phyloP scores from a whole-genome alignment of 92 coral and sea anemone species.

The Nematostella vectensis region DNA sequence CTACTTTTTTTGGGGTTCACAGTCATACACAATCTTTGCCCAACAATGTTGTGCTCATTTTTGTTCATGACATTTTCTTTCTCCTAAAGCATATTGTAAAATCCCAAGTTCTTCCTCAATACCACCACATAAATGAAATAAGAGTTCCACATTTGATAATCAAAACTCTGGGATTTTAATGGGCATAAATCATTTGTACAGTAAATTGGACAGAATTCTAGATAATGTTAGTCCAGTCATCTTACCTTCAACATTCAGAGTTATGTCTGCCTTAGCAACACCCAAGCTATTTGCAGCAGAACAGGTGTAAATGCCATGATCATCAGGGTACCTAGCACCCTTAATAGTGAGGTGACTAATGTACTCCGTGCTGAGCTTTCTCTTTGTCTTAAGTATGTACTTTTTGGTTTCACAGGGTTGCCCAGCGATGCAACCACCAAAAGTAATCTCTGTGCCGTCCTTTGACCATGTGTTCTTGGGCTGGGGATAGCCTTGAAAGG shows the following conservation, averaged over 20 bases:
- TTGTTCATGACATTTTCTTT: too few relatives aligned
- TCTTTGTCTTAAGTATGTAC: neutral
- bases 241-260: slow-evolving; percentile 20
- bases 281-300: slow-evolving; percentile 11
- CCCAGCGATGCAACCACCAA: neutral
- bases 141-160: too few relatives aligned
- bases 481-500: neutral
- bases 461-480: slow-evolving; percentile 5
- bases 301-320: slow-evolving; percentile 19
- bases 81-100: too few relatives aligned
- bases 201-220: too few relatives aligned
- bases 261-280: neutral
- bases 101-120: too few relatives aligned
- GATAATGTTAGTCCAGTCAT: too few relatives aligned
- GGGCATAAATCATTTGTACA: too few relatives aligned
- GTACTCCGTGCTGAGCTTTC: neutral
- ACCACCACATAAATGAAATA: too few relatives aligned
- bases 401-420: neutral
- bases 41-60: too few relatives aligned
- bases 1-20: too few relatives aligned
- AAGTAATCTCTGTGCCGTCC: slow-evolving; percentile 6
- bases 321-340: slow-evolving; percentile 7
- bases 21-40: too few relatives aligned
- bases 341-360: neutral
- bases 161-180: too few relatives aligned